Percentiles rank a stretch among this genome's conserved stretches.
These are phyloP conservation scores for Drosophila atripex DNA, from an alignment of 2,888 invertebrate genomes.

Conservation along the genomic window DNA sequence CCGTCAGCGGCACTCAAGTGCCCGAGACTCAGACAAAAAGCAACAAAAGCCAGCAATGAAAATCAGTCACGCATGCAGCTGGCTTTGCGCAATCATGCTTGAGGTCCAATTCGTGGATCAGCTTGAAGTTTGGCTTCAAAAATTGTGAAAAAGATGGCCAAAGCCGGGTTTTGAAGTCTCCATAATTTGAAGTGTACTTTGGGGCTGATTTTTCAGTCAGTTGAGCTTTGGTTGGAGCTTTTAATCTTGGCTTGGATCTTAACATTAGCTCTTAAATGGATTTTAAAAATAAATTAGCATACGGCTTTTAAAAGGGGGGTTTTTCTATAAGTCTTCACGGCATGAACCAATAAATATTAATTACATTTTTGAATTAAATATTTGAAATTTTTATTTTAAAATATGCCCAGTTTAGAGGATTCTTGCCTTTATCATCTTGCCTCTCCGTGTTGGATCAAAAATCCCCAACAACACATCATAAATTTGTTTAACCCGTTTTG, in stretches of 20 bases:
- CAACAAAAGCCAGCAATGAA: constrained; percentile 17
- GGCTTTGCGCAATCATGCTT: background rate
- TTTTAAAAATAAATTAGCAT: background rate
- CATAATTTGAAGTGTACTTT: constrained; percentile 9
- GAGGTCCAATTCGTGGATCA: background rate
- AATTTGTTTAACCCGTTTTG: background rate
- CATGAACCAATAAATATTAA: too few species aligned
- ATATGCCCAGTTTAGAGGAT: background rate
- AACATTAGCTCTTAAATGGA: background rate
- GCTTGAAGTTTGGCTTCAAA: constrained; percentile 9
- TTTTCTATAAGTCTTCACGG: background rate
- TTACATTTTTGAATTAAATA: too few species aligned
- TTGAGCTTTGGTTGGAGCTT: background rate
- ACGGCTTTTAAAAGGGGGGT: background rate
- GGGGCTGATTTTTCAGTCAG: background rate
- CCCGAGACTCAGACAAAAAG: constrained; percentile 34
- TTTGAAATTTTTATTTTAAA: background rate
- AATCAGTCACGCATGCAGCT: constrained; percentile 67
- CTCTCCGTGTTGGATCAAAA: background rate
- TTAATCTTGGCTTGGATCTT: background rate
- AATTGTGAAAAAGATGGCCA: too few species aligned
- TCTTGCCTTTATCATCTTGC: too few species aligned
- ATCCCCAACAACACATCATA: background rate
- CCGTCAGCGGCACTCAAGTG: constrained; percentile 45
- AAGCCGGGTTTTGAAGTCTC: background rate